Base-by-base conservation (phyloP, 2,888 invertebrate species). In the Parnassius orleans region DNA sequence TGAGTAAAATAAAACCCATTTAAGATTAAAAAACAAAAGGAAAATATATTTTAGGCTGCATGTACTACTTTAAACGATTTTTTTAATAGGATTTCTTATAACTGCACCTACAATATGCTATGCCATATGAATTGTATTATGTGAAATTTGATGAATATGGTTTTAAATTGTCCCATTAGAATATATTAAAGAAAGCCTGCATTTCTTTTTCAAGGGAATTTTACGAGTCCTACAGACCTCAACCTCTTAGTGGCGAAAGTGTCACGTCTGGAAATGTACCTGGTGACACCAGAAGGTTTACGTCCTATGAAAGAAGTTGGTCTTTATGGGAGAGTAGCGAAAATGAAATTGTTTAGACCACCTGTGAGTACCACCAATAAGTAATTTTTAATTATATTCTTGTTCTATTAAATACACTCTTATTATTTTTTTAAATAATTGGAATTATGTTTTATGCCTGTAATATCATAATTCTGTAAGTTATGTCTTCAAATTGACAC, bases 241-340 rank as follows among this genome's bases (percentile, higher is more conserved):
- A 99, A 99, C 90, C 93, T 99, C 64, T 95, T 99, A 72, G 95
- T 99, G 65, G 98, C 98, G 0, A 98, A 98, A 84, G 98, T 98
- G 80, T 97, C 97, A 66, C 94, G 98, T 19, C 90, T 99, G 67
- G 99, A 99, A 89, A 97, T 99, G 80, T 98, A 98, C 90, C 91
- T 98, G 57, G 98, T 99, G 10, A 98, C 98, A 0, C 98, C 98
- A 0, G 99, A 99, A 87, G 99, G 99, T 0, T 91, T 99, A 50
- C 93, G 97, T 66, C 97, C 98, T 0, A 92, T 99, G 67, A 98
- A 99, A 84, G 99, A 99, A 93, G 95, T 99, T 63, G 97, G 97
- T 10, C 94, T 98, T 43, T 97, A 98, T 92, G 99, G 99, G 15
- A 95, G 96, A 83, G 98, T 99, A 66, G 96, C 97, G 58, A 97